These are phyloP conservation scores for Zosterops hypoxanthus DNA, from an alignment of 2,113 vertebrate species.

Conservation along the genomic window DNA sequence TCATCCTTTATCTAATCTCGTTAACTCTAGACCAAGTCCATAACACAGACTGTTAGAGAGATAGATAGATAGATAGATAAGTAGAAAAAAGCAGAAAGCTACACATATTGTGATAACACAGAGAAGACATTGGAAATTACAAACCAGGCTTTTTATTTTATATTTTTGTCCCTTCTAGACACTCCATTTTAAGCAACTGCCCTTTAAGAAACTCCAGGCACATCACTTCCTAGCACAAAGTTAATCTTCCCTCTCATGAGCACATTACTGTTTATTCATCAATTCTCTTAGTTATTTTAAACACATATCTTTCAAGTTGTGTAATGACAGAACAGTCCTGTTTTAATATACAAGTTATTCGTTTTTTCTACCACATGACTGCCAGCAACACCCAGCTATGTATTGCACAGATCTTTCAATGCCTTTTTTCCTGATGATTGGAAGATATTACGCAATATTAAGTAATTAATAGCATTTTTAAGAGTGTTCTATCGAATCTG, in stretches of 20 bases:
- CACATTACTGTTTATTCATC: conserved; percentile 11
- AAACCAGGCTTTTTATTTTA: background rate
- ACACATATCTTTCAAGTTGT: conserved; percentile 20
- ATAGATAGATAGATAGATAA: background rate
- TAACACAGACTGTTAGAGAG: background rate
- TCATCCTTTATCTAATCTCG: background rate
- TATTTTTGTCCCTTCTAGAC: background rate
- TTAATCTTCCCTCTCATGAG: conserved; percentile 7
- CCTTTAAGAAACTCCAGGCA: background rate
- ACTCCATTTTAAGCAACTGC: background rate
- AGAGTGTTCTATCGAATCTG: background rate
- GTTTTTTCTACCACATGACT: background rate
- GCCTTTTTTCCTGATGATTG: background rate
- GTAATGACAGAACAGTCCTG: conserved; percentile 10
- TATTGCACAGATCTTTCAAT: background rate
- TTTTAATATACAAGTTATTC: conserved; percentile 5
- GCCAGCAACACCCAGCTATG: conserved; percentile 5
- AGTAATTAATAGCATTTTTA: background rate
- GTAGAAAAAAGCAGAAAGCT: background rate
- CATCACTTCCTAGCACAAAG: background rate
- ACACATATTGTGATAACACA: background rate
- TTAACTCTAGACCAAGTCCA: background rate
- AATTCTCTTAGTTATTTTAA: conserved; percentile 26
- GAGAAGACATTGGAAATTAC: background rate
- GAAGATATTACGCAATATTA: background rate